These are phyloP conservation scores for Mallateleia sp. DNA, from an alignment of 2,888 invertebrate genomes.

Conservation along the genomic window DNA sequence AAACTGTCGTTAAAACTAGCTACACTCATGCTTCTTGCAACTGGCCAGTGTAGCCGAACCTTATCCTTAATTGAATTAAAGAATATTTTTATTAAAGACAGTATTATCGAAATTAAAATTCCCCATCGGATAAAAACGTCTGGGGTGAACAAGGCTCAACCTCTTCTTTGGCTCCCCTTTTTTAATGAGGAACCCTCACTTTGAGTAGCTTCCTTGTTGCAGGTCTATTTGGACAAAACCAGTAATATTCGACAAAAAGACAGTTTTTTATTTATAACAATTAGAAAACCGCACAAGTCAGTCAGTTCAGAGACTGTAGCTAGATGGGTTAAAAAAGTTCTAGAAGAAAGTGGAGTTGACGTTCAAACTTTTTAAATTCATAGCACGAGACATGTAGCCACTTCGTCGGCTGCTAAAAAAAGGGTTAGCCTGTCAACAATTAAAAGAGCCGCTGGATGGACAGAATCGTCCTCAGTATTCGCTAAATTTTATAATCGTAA, in stretches of 20 bases:
- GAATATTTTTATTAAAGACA: no score
- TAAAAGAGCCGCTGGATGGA: background rate
- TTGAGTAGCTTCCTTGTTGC: background rate
- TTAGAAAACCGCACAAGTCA: slow-evolving; percentile 17
- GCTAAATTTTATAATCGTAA: background rate
- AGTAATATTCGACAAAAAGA: slow-evolving; percentile 1
- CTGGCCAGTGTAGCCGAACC: no score
- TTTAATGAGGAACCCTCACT: background rate
- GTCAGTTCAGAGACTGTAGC: background rate
- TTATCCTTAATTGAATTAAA: slow-evolving; percentile 1
- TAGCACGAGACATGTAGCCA: no score
- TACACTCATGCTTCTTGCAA: no score
- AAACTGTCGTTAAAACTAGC: slow-evolving; percentile 19
- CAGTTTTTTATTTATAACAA: background rate
- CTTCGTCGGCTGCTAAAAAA: background rate
- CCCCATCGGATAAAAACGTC: slow-evolving; percentile 13
- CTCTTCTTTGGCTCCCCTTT: background rate
- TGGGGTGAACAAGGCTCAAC: background rate
- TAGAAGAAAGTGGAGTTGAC: no score
- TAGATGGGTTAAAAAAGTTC: no score
- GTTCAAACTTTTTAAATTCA: no score
- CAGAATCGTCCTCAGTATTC: background rate
- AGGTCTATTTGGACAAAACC: background rate
- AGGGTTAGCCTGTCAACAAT: background rate
- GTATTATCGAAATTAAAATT: slow-evolving; percentile 21